These are phyloP conservation scores for Mimas tiliae DNA, from an alignment of 2,888 invertebrate species.

Conservation along the genomic window DNA sequence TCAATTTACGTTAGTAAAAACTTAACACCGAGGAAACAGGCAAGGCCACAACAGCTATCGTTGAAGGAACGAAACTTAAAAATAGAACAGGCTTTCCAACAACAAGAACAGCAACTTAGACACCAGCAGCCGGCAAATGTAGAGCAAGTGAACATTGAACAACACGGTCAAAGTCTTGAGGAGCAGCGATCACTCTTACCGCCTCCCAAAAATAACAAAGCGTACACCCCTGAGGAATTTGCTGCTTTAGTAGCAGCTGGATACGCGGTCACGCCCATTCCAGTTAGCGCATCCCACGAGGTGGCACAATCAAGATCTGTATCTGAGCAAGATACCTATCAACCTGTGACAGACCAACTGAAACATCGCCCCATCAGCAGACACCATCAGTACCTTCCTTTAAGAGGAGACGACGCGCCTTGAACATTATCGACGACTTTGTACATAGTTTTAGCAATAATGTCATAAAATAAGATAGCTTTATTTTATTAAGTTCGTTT, in stretches of 20 bases:
- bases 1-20: constrained; percentile 77
- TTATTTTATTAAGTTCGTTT: constrained; percentile 44
- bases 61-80: constrained; percentile 50
- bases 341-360: constrained; percentile 43
- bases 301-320: constrained; percentile 72
- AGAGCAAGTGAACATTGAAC: constrained; percentile 58
- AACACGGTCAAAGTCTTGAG: constrained; percentile 65
- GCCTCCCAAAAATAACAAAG: constrained; percentile 79
- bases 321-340: constrained; percentile 54
- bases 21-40: constrained; percentile 62
- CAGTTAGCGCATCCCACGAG: constrained; percentile 64
- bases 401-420: constrained; percentile 78
- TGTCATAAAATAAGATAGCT: constrained; percentile 66
- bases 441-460: constrained; percentile 68
- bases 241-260: constrained; percentile 79
- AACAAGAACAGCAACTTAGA: constrained; percentile 30
- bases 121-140: constrained; percentile 34
- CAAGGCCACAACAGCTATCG: constrained; percentile 56
- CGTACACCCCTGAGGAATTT: constrained; percentile 81
- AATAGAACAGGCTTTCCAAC: constrained; percentile 44
- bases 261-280: constrained; percentile 79
- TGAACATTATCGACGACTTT: constrained; percentile 56
- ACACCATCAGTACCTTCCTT: constrained; percentile 75
- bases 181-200: constrained; percentile 74
- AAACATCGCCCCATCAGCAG: constrained; percentile 57